phyloP scores from a whole-genome alignment of 1,140 invertebrate species.

The Bombus polaris region DNA sequence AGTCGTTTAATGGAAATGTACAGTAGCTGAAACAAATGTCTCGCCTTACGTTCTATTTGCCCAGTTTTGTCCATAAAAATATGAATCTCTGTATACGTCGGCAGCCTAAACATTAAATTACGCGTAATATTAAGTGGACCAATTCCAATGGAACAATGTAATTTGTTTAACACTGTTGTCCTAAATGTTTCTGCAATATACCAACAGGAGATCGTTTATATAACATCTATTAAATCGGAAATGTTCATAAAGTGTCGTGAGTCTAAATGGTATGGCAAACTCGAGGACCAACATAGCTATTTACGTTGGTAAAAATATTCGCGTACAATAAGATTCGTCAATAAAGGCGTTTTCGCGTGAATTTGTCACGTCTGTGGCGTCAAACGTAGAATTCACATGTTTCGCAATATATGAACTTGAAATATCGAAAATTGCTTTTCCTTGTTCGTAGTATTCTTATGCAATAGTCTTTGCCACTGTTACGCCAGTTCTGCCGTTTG shows the following conservation, averaged over 20 bases:
- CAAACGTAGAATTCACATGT: not conserved
- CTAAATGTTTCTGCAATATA: too few species aligned
- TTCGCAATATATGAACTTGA: not conserved
- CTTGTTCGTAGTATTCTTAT: not conserved
- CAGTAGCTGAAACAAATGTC: too few species aligned
- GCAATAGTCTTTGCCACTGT: not conserved
- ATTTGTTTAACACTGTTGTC: too few species aligned
- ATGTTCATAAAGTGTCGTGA: not conserved
- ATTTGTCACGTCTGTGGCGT: not conserved
- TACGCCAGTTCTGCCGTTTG: not conserved
- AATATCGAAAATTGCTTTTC: not conserved
- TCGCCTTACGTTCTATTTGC: too few species aligned
- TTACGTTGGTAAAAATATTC: slow-evolving; percentile 46
- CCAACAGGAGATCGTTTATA: too few species aligned
- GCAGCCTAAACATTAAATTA: too few species aligned
- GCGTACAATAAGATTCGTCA: slow-evolving; percentile 50
- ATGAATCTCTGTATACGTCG: too few species aligned
- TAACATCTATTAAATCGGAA: too few species aligned
- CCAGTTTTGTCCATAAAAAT: too few species aligned
- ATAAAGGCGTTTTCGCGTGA: slow-evolving; percentile 48
- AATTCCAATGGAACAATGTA: too few species aligned
- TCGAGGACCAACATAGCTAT: slow-evolving; percentile 23
- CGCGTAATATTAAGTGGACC: too few species aligned
- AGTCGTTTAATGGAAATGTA: too few species aligned
- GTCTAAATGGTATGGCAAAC: slow-evolving; percentile 45